Conservation (phyloP, 2,888 invertebrate species). For the Augochlorella aurata region DNA sequence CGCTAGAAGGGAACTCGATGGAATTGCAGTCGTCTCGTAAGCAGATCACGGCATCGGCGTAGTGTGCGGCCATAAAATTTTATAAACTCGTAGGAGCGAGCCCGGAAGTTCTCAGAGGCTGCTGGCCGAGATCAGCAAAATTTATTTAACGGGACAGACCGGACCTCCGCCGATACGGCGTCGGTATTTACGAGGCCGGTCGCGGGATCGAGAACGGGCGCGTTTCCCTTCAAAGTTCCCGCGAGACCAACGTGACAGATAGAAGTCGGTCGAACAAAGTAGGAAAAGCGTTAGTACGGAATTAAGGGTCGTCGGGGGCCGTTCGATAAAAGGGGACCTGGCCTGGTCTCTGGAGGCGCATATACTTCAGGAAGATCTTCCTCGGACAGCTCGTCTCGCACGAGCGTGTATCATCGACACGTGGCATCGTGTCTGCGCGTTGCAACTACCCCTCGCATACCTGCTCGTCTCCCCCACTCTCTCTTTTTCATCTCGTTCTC, state of each 20-base stretch:
- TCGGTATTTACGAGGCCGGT: constrained; percentile 32
- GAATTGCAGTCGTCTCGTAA: neutral
- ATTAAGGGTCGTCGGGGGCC: constrained; percentile 70
- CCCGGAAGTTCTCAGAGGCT: neutral
- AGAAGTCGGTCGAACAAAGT: constrained; percentile 55
- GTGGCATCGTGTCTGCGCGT: constrained; percentile 47
- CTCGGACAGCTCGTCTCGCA: constrained; percentile 41
- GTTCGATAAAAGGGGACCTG: constrained; percentile 61
- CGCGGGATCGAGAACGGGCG: neutral
- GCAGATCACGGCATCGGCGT: neutral
- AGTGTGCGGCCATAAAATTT: neutral
- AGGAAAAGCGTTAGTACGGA: constrained; percentile 68
- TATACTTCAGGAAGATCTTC: constrained; percentile 69
- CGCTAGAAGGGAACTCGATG: neutral
- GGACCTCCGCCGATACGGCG: constrained; percentile 16
- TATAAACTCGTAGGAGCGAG: neutral
- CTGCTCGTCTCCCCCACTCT: constrained; percentile 37
- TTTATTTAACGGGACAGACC: constrained; percentile 20
- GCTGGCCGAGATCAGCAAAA: neutral
- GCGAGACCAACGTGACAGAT: constrained; percentile 57
- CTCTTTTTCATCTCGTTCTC: neutral
- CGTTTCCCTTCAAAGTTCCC: constrained; percentile 53
- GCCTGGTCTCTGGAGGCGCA: constrained; percentile 71
- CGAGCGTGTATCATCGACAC: constrained; percentile 65
- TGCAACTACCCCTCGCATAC: constrained; percentile 59